These are phyloP conservation scores for Nannospalax galili DNA, from an alignment of 2,113 vertebrate genomes.

Conservation along the genomic window DNA sequence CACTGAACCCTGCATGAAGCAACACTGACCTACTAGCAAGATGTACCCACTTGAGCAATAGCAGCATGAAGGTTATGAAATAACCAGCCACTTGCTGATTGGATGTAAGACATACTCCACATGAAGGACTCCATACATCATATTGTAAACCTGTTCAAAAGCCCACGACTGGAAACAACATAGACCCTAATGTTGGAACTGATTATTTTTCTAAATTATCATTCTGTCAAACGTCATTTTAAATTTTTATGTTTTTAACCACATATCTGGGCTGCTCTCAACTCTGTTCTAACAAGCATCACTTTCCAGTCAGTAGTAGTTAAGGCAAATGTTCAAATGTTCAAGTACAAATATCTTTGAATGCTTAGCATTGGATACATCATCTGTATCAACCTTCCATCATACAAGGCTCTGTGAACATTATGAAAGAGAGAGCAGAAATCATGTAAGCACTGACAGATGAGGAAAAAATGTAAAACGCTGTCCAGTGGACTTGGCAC, in stretches of 20 bases:
- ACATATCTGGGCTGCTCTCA: not conserved
- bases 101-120: not conserved
- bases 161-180: not conserved
- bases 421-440: not conserved
- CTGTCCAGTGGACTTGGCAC: not conserved
- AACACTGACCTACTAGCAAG: not conserved
- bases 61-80: not conserved
- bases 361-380: not conserved
- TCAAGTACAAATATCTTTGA: not conserved
- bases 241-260: not conserved
- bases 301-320: too few species aligned
- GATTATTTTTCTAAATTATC: not conserved
- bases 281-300: not conserved
- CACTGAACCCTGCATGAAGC: rapidly evolving
- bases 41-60: too few species aligned
- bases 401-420: not conserved
- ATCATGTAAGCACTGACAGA: not conserved
- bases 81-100: not conserved
- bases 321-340: not conserved
- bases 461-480: not conserved
- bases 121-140: rapidly evolving
- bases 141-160: not conserved
- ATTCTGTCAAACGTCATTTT: not conserved
- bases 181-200: not conserved
- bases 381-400: not conserved